These are phyloP conservation scores for Hydrolagus affinis DNA, from an alignment of 2,113 vertebrate species.

Conservation along the genomic window DNA sequence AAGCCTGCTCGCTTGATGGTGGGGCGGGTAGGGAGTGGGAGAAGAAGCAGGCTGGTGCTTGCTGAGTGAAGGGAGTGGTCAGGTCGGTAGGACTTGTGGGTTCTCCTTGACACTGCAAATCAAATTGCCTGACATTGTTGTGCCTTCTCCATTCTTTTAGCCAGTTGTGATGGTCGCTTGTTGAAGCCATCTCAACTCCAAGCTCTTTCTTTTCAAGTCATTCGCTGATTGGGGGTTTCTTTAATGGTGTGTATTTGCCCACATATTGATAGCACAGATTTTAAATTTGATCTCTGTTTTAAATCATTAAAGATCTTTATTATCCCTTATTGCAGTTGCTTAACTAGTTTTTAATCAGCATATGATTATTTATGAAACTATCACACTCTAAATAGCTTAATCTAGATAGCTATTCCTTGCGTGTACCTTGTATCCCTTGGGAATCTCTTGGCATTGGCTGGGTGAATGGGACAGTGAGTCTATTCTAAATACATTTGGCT, in stretches of 20 bases:
- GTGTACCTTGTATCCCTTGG: neutral
- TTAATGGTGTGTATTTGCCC: neutral
- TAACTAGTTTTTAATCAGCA: neutral
- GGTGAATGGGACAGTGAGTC: too few species aligned
- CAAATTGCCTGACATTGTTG: too few species aligned
- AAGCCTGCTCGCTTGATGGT: too few species aligned
- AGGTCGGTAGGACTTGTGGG: too few species aligned
- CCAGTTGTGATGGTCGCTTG: neutral
- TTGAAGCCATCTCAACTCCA: neutral
- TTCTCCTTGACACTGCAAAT: too few species aligned
- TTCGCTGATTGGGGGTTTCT: neutral
- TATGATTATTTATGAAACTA: neutral
- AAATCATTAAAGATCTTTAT: neutral
- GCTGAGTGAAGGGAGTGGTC: too few species aligned
- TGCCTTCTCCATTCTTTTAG: neutral
- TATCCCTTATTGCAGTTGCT: neutral
- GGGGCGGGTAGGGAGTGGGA: too few species aligned
- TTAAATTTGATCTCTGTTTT: neutral
- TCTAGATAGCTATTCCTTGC: neutral
- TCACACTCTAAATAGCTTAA: neutral
- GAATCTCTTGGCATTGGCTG: neutral
- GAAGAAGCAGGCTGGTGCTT: too few species aligned
- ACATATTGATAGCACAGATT: neutral
- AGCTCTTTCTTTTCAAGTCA: too few species aligned
- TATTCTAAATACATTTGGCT: too few species aligned